A percentile compares a stretch with the other conserved stretches of the same genome.
These are phyloP conservation scores for Neodiprion virginianus DNA, from an alignment of 1,140 invertebrate species.

Conservation along the genomic window DNA sequence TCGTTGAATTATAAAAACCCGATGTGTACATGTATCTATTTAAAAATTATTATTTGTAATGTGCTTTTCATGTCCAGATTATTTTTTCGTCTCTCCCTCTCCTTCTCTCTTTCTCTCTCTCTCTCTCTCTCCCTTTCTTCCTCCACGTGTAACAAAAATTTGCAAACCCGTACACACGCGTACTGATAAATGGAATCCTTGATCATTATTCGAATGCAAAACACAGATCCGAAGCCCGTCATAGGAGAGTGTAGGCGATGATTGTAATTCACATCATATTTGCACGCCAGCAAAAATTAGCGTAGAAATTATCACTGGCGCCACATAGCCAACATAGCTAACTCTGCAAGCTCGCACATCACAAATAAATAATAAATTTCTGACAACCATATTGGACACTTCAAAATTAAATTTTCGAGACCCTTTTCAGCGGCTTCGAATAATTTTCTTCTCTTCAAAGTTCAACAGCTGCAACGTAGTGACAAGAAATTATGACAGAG, in stretches of 20 bases:
- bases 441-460: no score
- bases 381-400: no score
- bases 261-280: background rate
- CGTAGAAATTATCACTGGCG: conserved; percentile 1
- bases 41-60: conserved; percentile 21
- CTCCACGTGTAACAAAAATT: background rate
- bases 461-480: no score
- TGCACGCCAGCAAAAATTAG: background rate
- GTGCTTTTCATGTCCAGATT: conserved; percentile 22
- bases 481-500: no score
- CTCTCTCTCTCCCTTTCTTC: conserved; percentile 1
- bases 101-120: background rate
- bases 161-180: background rate
- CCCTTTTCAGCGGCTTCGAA: no score
- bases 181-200: background rate
- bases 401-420: no score
- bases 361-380: no score
- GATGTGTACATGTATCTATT: no score
- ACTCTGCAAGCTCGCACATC: no score
- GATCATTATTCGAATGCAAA: background rate
- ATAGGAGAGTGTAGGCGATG: background rate
- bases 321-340: background rate
- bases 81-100: conserved; percentile 17
- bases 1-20: no score
- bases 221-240: background rate